phyloP scores from a whole-genome alignment of 2,797 vertebrate species.

The Hyperoplus lanceolatus region DNA sequence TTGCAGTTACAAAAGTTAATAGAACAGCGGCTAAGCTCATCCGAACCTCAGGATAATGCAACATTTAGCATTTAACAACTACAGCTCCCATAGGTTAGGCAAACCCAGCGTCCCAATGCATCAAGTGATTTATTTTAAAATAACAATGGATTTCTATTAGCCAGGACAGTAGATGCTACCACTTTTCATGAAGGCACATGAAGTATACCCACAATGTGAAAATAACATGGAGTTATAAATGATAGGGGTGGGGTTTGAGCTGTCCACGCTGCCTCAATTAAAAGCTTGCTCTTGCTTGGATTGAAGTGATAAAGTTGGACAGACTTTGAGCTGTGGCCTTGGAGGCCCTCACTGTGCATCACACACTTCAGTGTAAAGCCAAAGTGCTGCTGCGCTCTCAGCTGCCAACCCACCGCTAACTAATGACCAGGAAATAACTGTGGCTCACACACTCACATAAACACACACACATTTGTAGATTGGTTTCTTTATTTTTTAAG shows the following conservation, averaged over 20 bases:
- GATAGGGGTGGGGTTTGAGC: conserved; percentile 4
- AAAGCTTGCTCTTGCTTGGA: conserved; percentile 50
- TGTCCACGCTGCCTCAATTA: conserved; percentile 19
- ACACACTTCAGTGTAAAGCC: conserved; percentile 51
- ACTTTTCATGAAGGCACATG: not conserved
- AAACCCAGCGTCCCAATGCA: not conserved
- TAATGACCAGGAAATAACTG: conserved; percentile 86
- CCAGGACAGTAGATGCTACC: not conserved
- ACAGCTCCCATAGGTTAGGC: not conserved
- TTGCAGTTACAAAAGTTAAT: not conserved
- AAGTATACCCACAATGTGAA: conserved; percentile 11
- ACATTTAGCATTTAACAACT: not conserved
- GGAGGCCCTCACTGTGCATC: conserved; percentile 34
- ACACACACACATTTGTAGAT: conserved; percentile 26
- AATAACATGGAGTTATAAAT: conserved; percentile 23
- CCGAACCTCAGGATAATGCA: not conserved
- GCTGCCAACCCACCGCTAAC: conserved; percentile 69
- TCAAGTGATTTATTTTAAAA: conserved; percentile 1
- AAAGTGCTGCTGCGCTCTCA: conserved; percentile 52
- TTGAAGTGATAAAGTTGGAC: conserved; percentile 45
- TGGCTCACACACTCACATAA: conserved; percentile 69
- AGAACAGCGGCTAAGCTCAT: not conserved
- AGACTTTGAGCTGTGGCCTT: conserved; percentile 59
- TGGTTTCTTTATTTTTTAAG: conserved; percentile 48
- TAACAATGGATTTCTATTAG: not conserved